phyloP scores from a whole-genome alignment of 2,113 vertebrate genomes.

The Leucopternis melanops region DNA sequence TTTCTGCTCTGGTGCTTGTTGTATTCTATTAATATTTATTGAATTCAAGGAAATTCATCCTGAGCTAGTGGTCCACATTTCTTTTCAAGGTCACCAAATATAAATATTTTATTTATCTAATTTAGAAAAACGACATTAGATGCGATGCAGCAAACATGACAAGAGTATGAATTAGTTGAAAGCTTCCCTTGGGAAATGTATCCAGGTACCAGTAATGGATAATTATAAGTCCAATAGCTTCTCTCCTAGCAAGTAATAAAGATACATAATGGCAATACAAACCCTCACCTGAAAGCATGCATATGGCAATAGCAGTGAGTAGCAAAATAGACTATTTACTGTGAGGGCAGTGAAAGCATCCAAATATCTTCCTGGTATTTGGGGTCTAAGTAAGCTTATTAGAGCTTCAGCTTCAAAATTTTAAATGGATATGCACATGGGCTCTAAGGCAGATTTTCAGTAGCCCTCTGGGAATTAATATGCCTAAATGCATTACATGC shows the following conservation, averaged over 20 bases:
- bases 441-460: background rate
- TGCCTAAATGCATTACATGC: background rate
- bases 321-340: background rate
- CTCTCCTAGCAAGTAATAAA: slow-evolving; percentile 19
- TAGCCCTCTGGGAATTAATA: background rate
- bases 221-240: slow-evolving; percentile 34
- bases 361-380: background rate
- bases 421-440: background rate
- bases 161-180: slow-evolving; percentile 27
- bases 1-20: slow-evolving; percentile 48
- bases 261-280: background rate
- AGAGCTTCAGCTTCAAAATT: background rate
- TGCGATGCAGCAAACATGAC: slow-evolving; percentile 14
- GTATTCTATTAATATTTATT: slow-evolving; percentile 67
- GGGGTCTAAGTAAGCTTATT: background rate
- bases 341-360: background rate
- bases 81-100: slow-evolving; percentile 53
- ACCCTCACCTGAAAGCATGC: background rate
- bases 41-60: slow-evolving; percentile 33
- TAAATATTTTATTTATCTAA: slow-evolving; percentile 64
- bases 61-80: slow-evolving; percentile 17
- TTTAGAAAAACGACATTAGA: slow-evolving; percentile 16
- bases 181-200: background rate
- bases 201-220: slow-evolving; percentile 5
- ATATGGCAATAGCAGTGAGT: background rate